Conservation (phyloP, 2,797 vertebrate species). For the Geotria australis region DNA sequence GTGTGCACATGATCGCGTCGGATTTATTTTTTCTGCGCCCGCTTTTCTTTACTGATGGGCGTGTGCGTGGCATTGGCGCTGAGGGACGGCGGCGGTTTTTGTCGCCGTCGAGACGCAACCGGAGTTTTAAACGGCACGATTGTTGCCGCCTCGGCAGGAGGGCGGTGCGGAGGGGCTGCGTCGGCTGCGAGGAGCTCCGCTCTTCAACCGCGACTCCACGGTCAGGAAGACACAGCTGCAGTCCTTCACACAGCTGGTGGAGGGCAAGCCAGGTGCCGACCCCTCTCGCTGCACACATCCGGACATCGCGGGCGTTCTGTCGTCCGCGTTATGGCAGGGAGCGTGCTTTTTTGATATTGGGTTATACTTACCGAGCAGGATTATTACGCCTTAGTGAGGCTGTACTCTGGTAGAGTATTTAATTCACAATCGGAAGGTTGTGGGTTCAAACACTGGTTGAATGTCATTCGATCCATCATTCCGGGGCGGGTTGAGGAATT, state of each 20-base stretch:
- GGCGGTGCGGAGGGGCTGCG: constrained; percentile 52
- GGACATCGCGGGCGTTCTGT: constrained; percentile 1
- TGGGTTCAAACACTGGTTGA: too few species aligned
- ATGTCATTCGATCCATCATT: too few species aligned
- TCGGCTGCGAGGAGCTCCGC: constrained; percentile 51
- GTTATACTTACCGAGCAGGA: too few species aligned
- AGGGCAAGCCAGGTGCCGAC: constrained; percentile 52
- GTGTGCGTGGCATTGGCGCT: too few species aligned
- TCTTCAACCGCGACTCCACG: constrained; percentile 70
- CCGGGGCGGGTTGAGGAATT: too few species aligned
- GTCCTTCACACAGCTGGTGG: constrained; percentile 92
- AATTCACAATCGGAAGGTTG: too few species aligned
- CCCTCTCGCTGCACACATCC: neutral
- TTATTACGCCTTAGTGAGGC: neutral
- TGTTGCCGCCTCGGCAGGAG: constrained; percentile 18
- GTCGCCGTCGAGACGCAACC: constrained; percentile 3
- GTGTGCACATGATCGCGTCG: too few species aligned
- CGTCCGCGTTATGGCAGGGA: constrained; percentile 5
- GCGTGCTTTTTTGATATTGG: neutral
- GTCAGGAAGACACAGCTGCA: constrained; percentile 88
- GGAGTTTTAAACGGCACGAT: constrained; percentile 7
- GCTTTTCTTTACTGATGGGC: too few species aligned
- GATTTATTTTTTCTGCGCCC: too few species aligned
- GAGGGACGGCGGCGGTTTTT: constrained; percentile 3
- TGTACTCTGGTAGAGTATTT: neutral